Base-by-base conservation (phyloP, 2,113 vertebrate genomes). In the Aramus guarauna region DNA sequence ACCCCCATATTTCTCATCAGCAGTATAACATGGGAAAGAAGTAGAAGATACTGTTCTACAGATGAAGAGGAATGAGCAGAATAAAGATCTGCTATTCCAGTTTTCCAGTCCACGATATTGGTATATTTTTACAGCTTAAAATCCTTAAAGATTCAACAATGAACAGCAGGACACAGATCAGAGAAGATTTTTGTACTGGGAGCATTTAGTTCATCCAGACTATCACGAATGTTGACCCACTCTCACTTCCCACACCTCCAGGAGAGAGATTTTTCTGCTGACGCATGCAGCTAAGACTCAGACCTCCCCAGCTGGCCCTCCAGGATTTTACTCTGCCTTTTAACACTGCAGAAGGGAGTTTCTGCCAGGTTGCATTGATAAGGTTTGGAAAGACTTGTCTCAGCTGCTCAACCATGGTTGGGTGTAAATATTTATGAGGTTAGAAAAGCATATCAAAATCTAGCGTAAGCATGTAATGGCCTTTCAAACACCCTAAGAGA, bases 341-440 rank as follows among this genome's bases (percentile, higher is more conserved):
- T 53, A 81, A 67, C 52, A 82, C 12, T 8, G 22, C 56, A 34
- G 17, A 58, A 19, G 14, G 11, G 50, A 55, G 56, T 72, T 92
- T n/a, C 26, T 32, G 17, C 10, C 23, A 67, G 43, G 26, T 9
- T 48, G 17, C 4, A 73, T 6, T 34, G 11, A 23, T 62, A 34
- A 81, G 58, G 30, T 36, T 95, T 52, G 47, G 67, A 88, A 53
- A 93, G 26, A 48, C 27, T 83, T 71, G 59, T 43, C 53, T 86
- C 68, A 90, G 69, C 45, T 78, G 63, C 52, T 50, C 27, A 81
- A 89, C 20, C 26, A 75, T 24, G 47, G 71, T 73, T 36, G 14
- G 5, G 12, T 63, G n/a, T 74, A 90, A 93, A 95, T 79, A 97
- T 78, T 88, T 83, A 68, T 62, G n/a, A 48, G 9, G 8, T 13